Evolutionary conservation across 2,888 invertebrate genomes (phyloP).

Genomic region (Tetragonisca angustula): DNA sequence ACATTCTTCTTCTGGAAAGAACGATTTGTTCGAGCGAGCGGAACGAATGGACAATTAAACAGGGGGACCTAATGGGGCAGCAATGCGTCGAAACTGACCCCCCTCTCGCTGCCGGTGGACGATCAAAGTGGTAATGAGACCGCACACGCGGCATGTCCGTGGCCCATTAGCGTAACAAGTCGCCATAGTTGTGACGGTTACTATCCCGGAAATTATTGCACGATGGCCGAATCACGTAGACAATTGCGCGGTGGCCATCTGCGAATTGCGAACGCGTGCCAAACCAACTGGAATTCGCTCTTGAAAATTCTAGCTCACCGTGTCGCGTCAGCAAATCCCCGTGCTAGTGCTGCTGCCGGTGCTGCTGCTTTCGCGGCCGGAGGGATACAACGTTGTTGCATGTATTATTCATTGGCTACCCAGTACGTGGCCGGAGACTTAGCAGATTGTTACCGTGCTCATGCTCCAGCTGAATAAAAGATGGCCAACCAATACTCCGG

Average conservation of each 20-base stretch:
- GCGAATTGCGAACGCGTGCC: conserved; percentile 34
- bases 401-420: conserved; percentile 12
- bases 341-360: background rate
- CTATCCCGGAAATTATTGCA: conserved; percentile 53
- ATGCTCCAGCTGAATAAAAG: background rate
- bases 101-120: conserved; percentile 1
- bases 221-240: conserved; percentile 37
- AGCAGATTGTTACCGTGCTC: background rate
- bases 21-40: conserved; percentile 2
- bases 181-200: conserved; percentile 54
- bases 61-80: conserved; percentile 22
- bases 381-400: background rate
- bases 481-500: background rate
- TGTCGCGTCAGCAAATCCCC: conserved; percentile 16
- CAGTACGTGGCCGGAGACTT: background rate
- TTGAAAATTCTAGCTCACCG: conserved; percentile 26
- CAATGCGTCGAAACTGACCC: conserved; percentile 27
- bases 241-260: conserved; percentile 24
- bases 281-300: conserved; percentile 43
- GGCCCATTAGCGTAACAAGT: conserved; percentile 58
- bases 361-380: background rate
- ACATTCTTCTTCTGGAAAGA: background rate
- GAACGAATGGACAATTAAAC: conserved; percentile 15
- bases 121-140: conserved; percentile 52
- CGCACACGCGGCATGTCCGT: conserved; percentile 40